These are phyloP conservation scores for Nephila pilipes DNA, from an alignment of 1,140 invertebrate species.

Conservation along the genomic window DNA sequence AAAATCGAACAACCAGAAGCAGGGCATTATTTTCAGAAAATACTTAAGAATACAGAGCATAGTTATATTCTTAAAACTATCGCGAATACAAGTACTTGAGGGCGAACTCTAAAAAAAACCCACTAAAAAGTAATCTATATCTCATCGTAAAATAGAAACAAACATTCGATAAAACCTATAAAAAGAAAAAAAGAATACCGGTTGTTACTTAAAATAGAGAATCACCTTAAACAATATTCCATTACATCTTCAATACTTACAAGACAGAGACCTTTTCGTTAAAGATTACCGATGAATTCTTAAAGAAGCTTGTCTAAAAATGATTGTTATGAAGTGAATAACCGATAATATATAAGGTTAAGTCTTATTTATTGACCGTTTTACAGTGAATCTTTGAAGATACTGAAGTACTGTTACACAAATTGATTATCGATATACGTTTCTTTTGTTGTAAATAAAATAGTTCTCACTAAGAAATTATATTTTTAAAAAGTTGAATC, in stretches of 20 bases:
- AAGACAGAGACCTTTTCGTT: not conserved
- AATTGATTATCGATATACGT: not conserved
- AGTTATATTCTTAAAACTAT: too few species aligned
- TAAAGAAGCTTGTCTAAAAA: not conserved
- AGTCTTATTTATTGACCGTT: not conserved
- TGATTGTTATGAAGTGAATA: not conserved
- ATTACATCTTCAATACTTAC: not conserved
- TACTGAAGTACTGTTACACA: not conserved
- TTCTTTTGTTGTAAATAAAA: not conserved
- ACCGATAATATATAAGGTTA: not conserved
- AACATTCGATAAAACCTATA: not conserved
- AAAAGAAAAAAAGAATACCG: not conserved
- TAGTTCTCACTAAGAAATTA: not conserved
- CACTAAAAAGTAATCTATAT: too few species aligned
- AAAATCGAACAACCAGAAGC: too few species aligned
- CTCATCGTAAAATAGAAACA: not conserved
- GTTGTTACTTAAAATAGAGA: not conserved
- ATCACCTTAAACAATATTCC: not conserved
- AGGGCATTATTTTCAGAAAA: too few species aligned
- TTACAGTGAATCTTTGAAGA: not conserved
- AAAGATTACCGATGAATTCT: not conserved
- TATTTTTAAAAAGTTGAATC: not conserved
- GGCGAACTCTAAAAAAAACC: too few species aligned
- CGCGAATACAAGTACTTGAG: too few species aligned
- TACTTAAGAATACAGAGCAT: too few species aligned